Percentiles rank a stretch among this genome's conserved stretches.
Conservation (phyloP, 2,888 invertebrate genomes). For the Maniola hyperantus region DNA sequence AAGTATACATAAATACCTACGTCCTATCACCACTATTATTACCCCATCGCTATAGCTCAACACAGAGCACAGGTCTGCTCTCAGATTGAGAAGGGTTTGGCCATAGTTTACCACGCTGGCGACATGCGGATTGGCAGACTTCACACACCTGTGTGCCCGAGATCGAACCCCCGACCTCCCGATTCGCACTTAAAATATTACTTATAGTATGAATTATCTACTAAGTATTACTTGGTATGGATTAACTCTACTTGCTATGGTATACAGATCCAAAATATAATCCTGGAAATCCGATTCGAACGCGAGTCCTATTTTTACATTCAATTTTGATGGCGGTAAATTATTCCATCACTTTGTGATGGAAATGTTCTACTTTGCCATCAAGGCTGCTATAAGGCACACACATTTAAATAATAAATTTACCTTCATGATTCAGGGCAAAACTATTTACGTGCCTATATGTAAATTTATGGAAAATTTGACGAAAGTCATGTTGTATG, state of each 20-base stretch:
- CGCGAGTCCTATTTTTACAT: neutral
- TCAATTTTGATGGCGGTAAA: neutral
- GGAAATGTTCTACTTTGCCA: neutral
- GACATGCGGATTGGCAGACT: too few species aligned
- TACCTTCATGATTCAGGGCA: neutral
- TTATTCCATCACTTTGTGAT: slow-evolving; percentile 2
- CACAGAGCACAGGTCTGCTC: too few species aligned
- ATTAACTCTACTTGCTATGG: too few species aligned
- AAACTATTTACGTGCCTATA: neutral
- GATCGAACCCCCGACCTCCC: too few species aligned
- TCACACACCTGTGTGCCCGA: too few species aligned
- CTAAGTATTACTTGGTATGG: too few species aligned
- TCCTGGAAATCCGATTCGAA: neutral
- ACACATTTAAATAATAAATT: neutral
- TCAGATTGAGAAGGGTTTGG: too few species aligned
- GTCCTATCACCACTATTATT: neutral
- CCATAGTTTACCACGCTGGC: too few species aligned
- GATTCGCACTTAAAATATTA: too few species aligned
- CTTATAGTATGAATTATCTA: too few species aligned
- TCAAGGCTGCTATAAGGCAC: neutral
- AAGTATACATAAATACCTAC: too few species aligned
- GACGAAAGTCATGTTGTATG: slow-evolving; percentile 4
- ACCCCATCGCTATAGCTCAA: too few species aligned
- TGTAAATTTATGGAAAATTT: slow-evolving; percentile 1
- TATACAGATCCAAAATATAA: neutral